Base-by-base conservation (phyloP, 2,888 invertebrate species). In the Carterocephalus palaemon region DNA sequence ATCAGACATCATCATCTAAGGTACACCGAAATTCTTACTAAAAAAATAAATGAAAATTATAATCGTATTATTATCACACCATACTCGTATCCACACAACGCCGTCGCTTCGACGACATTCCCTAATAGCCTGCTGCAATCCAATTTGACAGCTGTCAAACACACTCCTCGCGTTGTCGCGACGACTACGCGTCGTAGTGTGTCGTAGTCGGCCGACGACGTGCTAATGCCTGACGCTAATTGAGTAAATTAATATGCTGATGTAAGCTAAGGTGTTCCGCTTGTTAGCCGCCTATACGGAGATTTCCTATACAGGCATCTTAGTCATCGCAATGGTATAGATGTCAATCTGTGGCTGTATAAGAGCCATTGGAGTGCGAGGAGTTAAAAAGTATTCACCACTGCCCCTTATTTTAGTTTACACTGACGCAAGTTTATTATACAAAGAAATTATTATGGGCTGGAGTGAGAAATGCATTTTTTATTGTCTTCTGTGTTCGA, bases 81-180 rank as follows among this genome's bases (percentile, higher is more conserved):
- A 6, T 6, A 4, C 6, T 19, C 64, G 22, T 42, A 63, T 77
- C 79, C 71, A 66, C 49, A 40, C 52, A 60, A 67, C 46, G 45
- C 61, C 49, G 37, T 48, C 62, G 53, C 37, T 26, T 29, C 20
- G 58, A 62, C 74, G 73, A 76, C 75, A 74, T 76, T 74, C 71
- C 79, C 76, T 81, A 82, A 83, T 83, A 81, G 81, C 77, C 72
- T 59, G 72, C 75, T 79, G 77, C 79, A 75, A 84, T 83, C 77
- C 81, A 81, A 75, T 81, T 80, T 84, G 84, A 82, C 83, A 82
- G 79, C 77, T 83, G 85, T 84, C 84, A 83, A 80, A 78, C 70
- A 80, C 85, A 85, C 73, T 75, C 76, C 74, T 72, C 69, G 75
- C 67, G 68, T 64, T 72, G 70, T 68, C 64, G 70, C 61, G 61